Evolutionary conservation across 1,140 invertebrate species (phyloP).

Genomic region (Psix sp.): DNA sequence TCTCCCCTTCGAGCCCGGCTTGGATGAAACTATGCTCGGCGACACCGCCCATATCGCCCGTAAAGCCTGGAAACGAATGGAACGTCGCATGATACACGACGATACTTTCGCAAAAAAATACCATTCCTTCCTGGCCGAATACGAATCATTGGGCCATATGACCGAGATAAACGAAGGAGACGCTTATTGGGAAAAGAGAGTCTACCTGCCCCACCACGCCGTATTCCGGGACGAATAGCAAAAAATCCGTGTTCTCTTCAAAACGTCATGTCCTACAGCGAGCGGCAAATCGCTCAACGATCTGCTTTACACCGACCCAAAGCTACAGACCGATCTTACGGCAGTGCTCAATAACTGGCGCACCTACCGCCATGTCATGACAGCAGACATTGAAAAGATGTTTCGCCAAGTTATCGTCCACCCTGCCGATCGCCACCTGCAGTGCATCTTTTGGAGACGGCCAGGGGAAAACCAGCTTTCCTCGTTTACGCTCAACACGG

Average conservation of each 20-base stretch:
- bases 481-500: no score
- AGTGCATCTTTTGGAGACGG: no score
- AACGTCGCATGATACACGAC: background rate
- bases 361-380: conserved; percentile 1
- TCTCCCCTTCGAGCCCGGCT: background rate
- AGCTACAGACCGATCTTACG: conserved; percentile 60
- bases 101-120: conserved; percentile 14
- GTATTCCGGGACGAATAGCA: conserved; percentile 59
- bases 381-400: conserved; percentile 64
- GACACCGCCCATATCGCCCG: conserved; percentile 5
- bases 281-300: background rate
- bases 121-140: conserved; percentile 63
- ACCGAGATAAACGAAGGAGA: conserved; percentile 23
- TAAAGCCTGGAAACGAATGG: background rate
- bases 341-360: background rate
- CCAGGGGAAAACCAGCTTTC: no score
- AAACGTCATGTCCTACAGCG: conserved; percentile 55
- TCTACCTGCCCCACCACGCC: conserved; percentile 72
- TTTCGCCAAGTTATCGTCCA: conserved; percentile 20
- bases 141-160: conserved; percentile 64
- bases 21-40: background rate
- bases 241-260: conserved; percentile 69
- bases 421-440: no score
- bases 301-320: background rate
- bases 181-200: conserved; percentile 4